phyloP scores from a whole-genome alignment of 2,797 vertebrate species.

The Sciurus vulgaris region DNA sequence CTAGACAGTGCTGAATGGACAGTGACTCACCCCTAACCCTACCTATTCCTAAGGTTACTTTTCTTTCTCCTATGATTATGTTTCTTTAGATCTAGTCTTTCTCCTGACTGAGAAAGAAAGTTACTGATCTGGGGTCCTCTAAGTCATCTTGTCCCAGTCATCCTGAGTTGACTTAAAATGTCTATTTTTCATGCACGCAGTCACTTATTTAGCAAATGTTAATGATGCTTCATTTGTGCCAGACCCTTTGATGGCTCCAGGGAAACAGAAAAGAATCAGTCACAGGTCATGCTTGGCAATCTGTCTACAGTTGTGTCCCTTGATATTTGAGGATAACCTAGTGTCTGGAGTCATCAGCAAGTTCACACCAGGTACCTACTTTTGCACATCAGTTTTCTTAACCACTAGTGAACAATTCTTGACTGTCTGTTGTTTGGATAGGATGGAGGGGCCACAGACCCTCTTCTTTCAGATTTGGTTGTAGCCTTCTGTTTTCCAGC shows the following conservation, averaged over 20 bases:
- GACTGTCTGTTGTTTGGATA: neutral
- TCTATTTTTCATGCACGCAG: neutral
- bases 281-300: neutral
- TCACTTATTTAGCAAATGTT: neutral
- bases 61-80: neutral
- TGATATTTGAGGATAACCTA: neutral
- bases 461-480: neutral
- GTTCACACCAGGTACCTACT: neutral
- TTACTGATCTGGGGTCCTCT: neutral
- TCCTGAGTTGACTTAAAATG: neutral
- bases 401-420: neutral
- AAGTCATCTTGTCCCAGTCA: neutral
- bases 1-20: neutral
- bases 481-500: neutral
- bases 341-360: neutral
- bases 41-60: neutral
- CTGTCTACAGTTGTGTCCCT: neutral
- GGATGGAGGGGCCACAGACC: neutral
- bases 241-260: neutral
- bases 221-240: neutral
- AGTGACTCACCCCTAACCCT: neutral
- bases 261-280: neutral
- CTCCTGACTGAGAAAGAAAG: neutral
- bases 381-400: neutral
- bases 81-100: conserved; percentile 1